Conservation (phyloP, 2,888 invertebrate genomes). For the Drosophila buzzatii region DNA sequence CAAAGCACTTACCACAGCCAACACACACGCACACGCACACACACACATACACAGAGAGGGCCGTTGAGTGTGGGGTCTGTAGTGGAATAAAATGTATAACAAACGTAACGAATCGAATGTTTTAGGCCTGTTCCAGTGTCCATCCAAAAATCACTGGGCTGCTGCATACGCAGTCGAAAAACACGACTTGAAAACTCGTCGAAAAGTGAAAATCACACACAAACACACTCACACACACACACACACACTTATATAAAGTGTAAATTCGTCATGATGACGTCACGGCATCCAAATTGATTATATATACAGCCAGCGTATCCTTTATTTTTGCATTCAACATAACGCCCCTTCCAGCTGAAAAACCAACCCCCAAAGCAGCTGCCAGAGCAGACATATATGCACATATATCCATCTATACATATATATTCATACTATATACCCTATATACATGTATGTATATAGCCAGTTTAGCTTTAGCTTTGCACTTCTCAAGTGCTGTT, state of each 20-base stretch:
- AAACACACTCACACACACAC: slow-evolving; percentile 42
- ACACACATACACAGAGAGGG: slow-evolving; percentile 16
- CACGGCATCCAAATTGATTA: slow-evolving; percentile 84
- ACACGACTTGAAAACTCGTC: slow-evolving; percentile 37
- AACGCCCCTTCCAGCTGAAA: slow-evolving; percentile 35
- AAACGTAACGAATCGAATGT: slow-evolving; percentile 78
- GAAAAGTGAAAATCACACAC: slow-evolving; percentile 62
- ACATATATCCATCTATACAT: slow-evolving; percentile 6
- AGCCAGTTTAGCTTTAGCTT: slow-evolving; percentile 2
- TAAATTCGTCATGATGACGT: slow-evolving; percentile 85
- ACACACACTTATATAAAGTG: slow-evolving; percentile 65
- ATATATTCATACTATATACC: slow-evolving; percentile 2
- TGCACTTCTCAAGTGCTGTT: slow-evolving; percentile 26
- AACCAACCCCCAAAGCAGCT: slow-evolving; percentile 38
- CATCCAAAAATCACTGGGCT: slow-evolving; percentile 39
- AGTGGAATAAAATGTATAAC: slow-evolving; percentile 71
- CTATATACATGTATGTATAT: slow-evolving; percentile 7
- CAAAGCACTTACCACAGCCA: slow-evolving; percentile 70
- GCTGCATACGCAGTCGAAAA: slow-evolving; percentile 35
- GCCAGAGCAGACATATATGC: slow-evolving; percentile 11
- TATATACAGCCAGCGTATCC: slow-evolving; percentile 75
- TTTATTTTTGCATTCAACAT: slow-evolving; percentile 59
- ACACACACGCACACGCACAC: slow-evolving; percentile 41
- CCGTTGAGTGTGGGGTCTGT: slow-evolving; percentile 17
- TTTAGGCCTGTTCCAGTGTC: slow-evolving; percentile 55